Evolutionary conservation across 2,113 vertebrate genomes (phyloP).

Genomic region (Psittacus erithacus): DNA sequence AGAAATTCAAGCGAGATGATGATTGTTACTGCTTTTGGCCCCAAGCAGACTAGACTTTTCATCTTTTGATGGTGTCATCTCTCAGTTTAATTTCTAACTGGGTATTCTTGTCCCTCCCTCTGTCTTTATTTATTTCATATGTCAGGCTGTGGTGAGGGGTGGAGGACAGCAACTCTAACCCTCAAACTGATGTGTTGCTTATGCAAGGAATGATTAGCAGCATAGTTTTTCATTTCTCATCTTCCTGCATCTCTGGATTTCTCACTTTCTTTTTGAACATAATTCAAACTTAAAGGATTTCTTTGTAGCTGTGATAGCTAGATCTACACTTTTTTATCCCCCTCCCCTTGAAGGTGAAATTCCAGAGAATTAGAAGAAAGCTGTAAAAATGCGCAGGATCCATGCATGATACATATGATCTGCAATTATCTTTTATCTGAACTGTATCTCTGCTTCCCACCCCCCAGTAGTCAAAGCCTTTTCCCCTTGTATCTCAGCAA

Average conservation of each 20-base stretch:
- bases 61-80: background rate
- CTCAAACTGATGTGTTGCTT: background rate
- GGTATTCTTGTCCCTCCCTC: background rate
- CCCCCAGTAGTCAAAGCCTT: background rate
- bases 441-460: background rate
- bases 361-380: background rate
- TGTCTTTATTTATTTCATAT: background rate
- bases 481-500: background rate
- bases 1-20: background rate
- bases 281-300: background rate
- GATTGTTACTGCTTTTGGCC: background rate
- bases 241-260: background rate
- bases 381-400: background rate
- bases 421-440: background rate
- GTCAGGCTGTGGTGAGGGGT: background rate
- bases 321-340: background rate
- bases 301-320: background rate
- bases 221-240: background rate
- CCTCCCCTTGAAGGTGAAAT: background rate
- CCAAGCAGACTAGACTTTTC: background rate
- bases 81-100: background rate
- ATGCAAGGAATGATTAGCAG: background rate
- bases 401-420: background rate
- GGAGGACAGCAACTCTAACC: background rate
- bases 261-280: background rate